Evolutionary conservation across 2,797 vertebrate species (phyloP).

Genomic region (Periparus ater): DNA sequence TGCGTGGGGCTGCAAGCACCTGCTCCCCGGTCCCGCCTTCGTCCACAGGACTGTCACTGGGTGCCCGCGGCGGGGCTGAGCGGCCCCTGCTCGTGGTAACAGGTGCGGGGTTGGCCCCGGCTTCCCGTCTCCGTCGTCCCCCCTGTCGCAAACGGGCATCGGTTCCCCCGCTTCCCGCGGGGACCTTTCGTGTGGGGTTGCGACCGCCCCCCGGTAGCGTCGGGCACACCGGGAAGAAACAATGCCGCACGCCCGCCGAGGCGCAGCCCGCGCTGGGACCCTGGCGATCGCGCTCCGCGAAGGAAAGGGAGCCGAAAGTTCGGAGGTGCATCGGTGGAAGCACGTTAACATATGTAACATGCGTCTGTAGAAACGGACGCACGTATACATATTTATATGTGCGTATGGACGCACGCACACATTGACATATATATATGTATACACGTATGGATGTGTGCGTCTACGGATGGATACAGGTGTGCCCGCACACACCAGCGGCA

Average conservation of each 20-base stretch:
- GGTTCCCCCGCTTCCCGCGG: neutral
- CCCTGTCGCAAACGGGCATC: neutral
- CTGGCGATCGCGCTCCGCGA: neutral
- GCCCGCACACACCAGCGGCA: neutral
- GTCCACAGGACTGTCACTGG: neutral
- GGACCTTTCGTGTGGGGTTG: neutral
- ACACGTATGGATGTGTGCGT: rapidly evolving
- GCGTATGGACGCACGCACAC: too few species aligned
- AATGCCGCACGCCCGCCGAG: neutral
- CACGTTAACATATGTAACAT: too few species aligned
- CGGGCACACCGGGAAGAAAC: neutral
- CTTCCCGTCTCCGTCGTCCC: neutral
- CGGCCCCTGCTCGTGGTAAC: neutral
- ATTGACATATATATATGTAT: too few species aligned
- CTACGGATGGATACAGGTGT: neutral
- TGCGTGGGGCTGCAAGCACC: neutral
- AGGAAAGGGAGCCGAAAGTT: neutral
- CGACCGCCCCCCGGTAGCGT: too few species aligned
- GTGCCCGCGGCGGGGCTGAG: neutral
- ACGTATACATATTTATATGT: too few species aligned
- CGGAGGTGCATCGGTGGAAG: neutral
- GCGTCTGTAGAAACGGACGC: neutral
- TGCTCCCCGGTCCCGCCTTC: neutral
- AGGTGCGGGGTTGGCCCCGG: neutral
- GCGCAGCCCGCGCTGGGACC: neutral